Evolutionary conservation across 1,140 invertebrate species (phyloP), one percentile per base, ranked within the genome.

Genomic region (Araneus ventricosus): DNA sequence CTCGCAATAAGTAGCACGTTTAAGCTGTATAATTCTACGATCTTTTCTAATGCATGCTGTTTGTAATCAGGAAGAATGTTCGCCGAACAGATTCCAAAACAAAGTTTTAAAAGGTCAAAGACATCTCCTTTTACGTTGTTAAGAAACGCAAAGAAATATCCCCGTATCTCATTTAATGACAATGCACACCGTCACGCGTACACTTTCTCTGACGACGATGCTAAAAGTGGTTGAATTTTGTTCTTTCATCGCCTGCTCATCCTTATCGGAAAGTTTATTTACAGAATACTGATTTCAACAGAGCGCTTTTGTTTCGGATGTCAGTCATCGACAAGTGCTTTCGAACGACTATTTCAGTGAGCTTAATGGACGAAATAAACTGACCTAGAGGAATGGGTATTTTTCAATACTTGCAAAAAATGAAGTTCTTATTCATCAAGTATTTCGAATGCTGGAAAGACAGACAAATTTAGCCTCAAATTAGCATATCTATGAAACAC

Each of bases 31-130:
- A 52, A 52, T 52, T 52, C 45, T 52, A 14, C 37, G 34, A 45
- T 10, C 24, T 10, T 82, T 82, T 45, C 37, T 22, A 39, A 22
- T 41, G 24, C 37, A 82, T 22, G 37, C 37, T 37, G 37, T 24
- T 20, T 27, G n/a, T 82, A 41, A 82, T 82, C 80, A 82, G 27
- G 41, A 57, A 84, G 80, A 57, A 84, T 84, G 39, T 84, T 84
- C 39, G 30, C 45, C 79, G 41, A 82, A 82, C 79, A 41, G 8
- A 41, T 70, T 70, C 63, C 63, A 6, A 27, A 82, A 61, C 34
- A 41, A 88, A 45, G 59, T 70, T 70, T 70, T 70, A 45, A 67
- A 39, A 88, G 87, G 61, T 70, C 61, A 70, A 88, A 88, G 86
- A 88, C 61, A 63, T 70, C 61, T 34, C 57, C 70, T 75, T 88